Base-by-base conservation (phyloP, 2,113 vertebrate genomes). In the Eolophus roseicapilla region DNA sequence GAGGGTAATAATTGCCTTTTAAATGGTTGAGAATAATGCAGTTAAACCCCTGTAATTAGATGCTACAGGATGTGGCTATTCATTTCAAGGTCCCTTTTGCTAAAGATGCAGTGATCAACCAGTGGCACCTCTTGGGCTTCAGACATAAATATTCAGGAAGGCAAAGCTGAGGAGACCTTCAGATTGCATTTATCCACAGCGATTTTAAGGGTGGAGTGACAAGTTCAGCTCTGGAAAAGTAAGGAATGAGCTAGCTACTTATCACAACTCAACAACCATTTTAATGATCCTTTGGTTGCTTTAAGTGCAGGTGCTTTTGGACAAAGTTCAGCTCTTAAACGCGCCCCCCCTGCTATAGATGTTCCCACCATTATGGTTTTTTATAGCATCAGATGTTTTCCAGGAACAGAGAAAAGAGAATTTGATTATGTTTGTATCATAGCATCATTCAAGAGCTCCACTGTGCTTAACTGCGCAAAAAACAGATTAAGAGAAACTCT, bases 371-470 rank as follows among this genome's bases (percentile, higher is more conserved):
- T 29, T 50, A 6, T 6, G 25, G 49, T 75, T 82, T 86, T 87
- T 62, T 5, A 57, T 82, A 78, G n/a, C 62, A 59, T 47, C 25
- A 1, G 78, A 0, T 93, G 7, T 7, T 82, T 92, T 92, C 83
- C 18, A 3, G 75, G 77, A 92, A 92, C 43, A 95, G 65, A 78
- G 70, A 65, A 86, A 87, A 77, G 80, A 84, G 7, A 89, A 96
- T 95, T 79, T 63, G 74, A 92, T 96, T 93, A 73, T 74, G 33
- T 89, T 82, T 89, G 21, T 59, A 67, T 92, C 65, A 24, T n/a
- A 81, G 44, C 57, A 79, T 88, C 81, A 74, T 69, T 94, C 74
- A 73, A 69, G 59, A 60, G 25, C 67, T 76, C 49, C 44, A 19
- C 19, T 93, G 78, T 88, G 79, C 63, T 90, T 83, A 96, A 85